Evolutionary conservation across 2,113 vertebrate species (phyloP).

Genomic region (Stegostoma tigrinum): DNA sequence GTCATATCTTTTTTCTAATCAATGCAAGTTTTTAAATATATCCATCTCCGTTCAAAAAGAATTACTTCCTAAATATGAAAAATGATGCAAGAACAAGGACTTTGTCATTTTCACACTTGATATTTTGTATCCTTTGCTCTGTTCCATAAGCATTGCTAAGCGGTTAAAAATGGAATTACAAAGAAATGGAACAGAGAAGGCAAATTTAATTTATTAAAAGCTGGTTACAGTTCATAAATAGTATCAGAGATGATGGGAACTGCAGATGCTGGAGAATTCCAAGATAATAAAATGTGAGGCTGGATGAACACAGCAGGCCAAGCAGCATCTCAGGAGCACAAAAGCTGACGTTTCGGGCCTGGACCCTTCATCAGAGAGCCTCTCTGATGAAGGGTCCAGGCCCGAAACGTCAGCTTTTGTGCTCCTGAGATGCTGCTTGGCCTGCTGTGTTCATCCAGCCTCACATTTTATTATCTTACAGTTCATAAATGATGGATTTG

Average conservation of each 20-base stretch:
- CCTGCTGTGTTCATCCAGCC: too few species aligned
- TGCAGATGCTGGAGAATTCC: too few species aligned
- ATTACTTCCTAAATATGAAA: background rate
- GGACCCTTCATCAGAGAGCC: too few species aligned
- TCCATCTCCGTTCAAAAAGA: background rate
- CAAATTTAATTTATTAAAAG: background rate
- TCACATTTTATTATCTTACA: too few species aligned
- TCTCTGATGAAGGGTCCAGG: too few species aligned
- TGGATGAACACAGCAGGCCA: too few species aligned
- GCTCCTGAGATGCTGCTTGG: too few species aligned
- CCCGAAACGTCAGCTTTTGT: too few species aligned
- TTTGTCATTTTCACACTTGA: background rate
- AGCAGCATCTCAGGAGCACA: too few species aligned
- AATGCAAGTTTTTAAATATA: background rate
- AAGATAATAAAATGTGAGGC: too few species aligned
- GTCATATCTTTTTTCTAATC: background rate
- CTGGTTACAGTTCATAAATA: background rate
- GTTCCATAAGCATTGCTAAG: background rate
- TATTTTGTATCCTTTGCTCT: background rate
- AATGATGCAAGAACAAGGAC: background rate
- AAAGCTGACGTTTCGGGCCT: too few species aligned
- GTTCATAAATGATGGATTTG: background rate
- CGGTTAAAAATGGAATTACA: background rate
- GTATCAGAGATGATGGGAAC: too few species aligned
- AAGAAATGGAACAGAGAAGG: background rate